Conservation (phyloP, 2,113 vertebrate genomes). For the Hippoglossus stenolepis region DNA sequence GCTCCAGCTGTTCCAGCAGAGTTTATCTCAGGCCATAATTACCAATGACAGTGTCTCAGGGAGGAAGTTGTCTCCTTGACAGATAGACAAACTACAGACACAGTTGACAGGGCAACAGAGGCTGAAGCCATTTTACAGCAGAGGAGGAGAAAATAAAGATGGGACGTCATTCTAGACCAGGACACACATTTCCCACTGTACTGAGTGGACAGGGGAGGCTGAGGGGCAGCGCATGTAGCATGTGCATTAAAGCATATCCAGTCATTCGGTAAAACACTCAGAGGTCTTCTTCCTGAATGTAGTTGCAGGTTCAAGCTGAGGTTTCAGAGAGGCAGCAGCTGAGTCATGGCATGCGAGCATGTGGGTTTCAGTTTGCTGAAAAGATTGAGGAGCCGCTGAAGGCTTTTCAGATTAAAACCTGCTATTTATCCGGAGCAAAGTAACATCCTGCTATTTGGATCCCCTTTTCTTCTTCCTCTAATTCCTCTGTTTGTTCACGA, state of each 20-base stretch:
- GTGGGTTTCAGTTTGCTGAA: conserved; percentile 29
- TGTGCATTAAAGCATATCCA: conserved; percentile 29
- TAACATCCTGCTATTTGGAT: conserved; percentile 9
- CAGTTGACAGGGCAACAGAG: conserved; percentile 49
- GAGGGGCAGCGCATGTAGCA: conserved; percentile 22
- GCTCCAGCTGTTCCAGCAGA: conserved; percentile 72
- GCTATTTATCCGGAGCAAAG: conserved; percentile 13
- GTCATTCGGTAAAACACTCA: conserved; percentile 23
- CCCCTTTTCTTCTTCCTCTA: conserved; percentile 3
- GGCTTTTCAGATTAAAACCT: conserved; percentile 11
- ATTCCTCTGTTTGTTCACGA: neutral
- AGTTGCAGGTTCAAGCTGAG: conserved; percentile 22
- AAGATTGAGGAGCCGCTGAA: conserved; percentile 4
- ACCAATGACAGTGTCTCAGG: conserved; percentile 67
- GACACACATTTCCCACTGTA: conserved; percentile 14
- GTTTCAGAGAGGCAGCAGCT: conserved; percentile 17
- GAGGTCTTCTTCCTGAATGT: conserved; percentile 22
- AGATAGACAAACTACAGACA: conserved; percentile 66
- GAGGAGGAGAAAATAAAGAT: conserved; percentile 6
- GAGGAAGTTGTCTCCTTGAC: conserved; percentile 72
- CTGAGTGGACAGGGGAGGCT: neutral
- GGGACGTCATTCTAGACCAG: conserved; percentile 22
- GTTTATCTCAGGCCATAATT: conserved; percentile 72
- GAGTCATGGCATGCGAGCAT: conserved; percentile 34
- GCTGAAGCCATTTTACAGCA: conserved; percentile 42